Percentiles rank a stretch among this genome's conserved stretches.
Evolutionary conservation across 2,113 vertebrate genomes (phyloP).

Genomic region (Gadus macrocephalus): DNA sequence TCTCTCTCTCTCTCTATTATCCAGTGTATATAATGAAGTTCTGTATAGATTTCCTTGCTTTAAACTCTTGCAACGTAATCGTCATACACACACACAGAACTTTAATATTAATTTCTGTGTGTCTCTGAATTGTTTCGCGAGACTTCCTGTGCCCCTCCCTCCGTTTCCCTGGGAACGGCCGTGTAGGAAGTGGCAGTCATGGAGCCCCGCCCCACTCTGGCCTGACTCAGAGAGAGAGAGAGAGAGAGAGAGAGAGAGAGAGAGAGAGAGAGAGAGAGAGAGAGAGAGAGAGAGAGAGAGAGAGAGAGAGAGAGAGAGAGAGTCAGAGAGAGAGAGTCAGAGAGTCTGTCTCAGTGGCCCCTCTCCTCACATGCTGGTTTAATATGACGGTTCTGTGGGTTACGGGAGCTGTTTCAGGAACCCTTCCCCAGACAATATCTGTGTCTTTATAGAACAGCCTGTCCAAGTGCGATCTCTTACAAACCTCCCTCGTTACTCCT

Average conservation of each 20-base stretch:
- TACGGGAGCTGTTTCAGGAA: constrained; percentile 33
- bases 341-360: constrained; percentile 6
- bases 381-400: constrained; percentile 36
- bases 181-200: constrained; percentile 63
- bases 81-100: constrained; percentile 21
- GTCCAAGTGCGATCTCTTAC: constrained; percentile 39
- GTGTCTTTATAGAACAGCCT: constrained; percentile 29
- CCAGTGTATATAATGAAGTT: too few relatives aligned
- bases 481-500: constrained; percentile 46
- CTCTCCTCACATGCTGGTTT: constrained; percentile 38
- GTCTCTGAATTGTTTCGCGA: constrained; percentile 62
- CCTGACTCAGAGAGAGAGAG: constrained; percentile 16
- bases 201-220: constrained; percentile 41
- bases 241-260: background rate
- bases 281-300: background rate
- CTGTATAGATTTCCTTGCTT: too few relatives aligned
- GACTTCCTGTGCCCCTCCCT: constrained; percentile 65
- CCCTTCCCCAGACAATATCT: constrained; percentile 46
- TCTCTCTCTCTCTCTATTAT: constrained; percentile 25
- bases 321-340: background rate
- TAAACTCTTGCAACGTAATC: background rate
- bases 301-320: background rate
- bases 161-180: constrained; percentile 66
- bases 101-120: constrained; percentile 67
- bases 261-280: background rate